Evolutionary conservation across 2,797 vertebrate genomes (phyloP).

Genomic region (Cuniculus paca): DNA sequence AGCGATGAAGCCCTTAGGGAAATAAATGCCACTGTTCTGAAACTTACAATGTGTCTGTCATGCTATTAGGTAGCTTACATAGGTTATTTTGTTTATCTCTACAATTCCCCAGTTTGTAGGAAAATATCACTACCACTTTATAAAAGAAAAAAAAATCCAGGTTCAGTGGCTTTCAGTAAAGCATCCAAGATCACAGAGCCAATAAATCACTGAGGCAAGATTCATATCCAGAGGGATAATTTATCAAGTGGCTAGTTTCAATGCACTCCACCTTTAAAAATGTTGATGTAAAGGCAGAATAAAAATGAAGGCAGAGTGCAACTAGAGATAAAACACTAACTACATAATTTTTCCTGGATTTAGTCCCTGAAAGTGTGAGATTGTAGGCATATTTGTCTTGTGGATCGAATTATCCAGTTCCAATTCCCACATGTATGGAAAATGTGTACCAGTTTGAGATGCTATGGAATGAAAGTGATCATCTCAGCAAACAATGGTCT

Average conservation of each 20-base stretch:
- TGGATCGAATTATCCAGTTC: not conserved
- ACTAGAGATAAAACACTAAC: not conserved
- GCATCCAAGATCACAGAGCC: not conserved
- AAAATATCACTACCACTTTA: not conserved
- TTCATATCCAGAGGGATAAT: constrained; percentile 19
- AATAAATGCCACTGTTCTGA: constrained; percentile 7
- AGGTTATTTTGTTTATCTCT: constrained; percentile 43
- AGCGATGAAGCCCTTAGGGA: not conserved
- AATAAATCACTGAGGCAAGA: not conserved
- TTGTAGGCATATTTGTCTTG: not conserved
- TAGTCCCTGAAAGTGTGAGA: not conserved
- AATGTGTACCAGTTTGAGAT: not conserved
- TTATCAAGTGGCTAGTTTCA: constrained; percentile 15
- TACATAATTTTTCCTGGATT: not conserved
- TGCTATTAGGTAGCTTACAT: not conserved
- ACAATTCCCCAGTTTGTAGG: not conserved
- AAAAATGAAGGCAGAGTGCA: not conserved
- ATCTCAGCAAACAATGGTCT: not conserved
- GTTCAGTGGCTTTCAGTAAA: not conserved
- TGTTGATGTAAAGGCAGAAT: not conserved
- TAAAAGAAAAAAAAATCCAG: not conserved
- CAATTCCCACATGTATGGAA: not conserved
- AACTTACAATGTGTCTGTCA: not conserved
- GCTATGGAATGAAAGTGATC: not conserved
- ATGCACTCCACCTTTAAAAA: not conserved